A percentile compares a stretch with the other conserved stretches of the same genome.
Conservation (phyloP, 2,797 vertebrate species). For the Delichon dasypus region DNA sequence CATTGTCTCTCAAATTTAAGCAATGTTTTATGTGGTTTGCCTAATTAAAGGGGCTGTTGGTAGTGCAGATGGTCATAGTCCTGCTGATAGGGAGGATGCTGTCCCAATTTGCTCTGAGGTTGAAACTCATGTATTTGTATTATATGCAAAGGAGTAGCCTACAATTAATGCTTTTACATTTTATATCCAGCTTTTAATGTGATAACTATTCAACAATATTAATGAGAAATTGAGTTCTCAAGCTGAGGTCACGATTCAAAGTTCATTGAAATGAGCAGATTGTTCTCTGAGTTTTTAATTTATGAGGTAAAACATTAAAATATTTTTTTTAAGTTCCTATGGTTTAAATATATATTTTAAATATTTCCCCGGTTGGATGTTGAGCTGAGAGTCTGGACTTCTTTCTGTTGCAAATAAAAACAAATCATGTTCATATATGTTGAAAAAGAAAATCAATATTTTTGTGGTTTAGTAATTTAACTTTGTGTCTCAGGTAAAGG, state of each 20-base stretch:
- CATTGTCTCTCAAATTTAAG: neutral
- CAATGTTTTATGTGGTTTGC: neutral
- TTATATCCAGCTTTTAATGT: neutral
- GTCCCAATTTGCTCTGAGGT: neutral
- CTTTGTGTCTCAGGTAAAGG: neutral
- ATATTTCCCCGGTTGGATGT: neutral
- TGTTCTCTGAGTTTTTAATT: neutral
- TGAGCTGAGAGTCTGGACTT: neutral
- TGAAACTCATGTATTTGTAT: neutral
- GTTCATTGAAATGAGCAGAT: neutral
- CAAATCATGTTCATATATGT: neutral
- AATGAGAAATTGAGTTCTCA: neutral
- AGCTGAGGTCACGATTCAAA: neutral
- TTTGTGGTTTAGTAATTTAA: neutral
- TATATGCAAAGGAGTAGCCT: neutral
- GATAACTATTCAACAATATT: rapidly evolving
- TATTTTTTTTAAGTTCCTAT: neutral
- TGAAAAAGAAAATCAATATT: neutral
- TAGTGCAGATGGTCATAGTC: neutral
- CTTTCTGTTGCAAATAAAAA: neutral
- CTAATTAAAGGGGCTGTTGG: neutral
- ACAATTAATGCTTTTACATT: neutral
- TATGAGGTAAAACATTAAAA: neutral
- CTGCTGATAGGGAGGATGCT: neutral
- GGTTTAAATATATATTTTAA: neutral